Percentiles rank a stretch among this genome's conserved stretches.
Conservation (phyloP, 2,888 invertebrate genomes). For the Myopa tessellatipennis region DNA sequence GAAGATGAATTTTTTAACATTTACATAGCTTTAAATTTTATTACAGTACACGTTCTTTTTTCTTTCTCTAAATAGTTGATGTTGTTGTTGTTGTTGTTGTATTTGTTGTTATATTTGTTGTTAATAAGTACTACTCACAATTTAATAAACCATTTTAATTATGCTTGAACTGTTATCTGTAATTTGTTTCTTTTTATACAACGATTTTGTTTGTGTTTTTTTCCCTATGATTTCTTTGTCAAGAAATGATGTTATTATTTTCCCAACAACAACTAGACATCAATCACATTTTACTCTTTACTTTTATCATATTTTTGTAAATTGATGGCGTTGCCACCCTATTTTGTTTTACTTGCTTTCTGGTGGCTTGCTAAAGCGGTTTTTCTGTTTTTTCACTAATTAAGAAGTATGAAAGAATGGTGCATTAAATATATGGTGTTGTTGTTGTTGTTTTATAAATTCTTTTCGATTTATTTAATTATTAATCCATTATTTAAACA, state of each 20-base stretch:
- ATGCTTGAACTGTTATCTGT: too few relatives aligned
- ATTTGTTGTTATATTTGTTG: too few relatives aligned
- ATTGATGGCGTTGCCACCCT: not conserved
- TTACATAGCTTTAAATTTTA: too few relatives aligned
- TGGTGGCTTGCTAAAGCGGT: not conserved
- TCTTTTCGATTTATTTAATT: conserved; percentile 5
- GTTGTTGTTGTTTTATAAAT: not conserved
- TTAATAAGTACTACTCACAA: too few relatives aligned
- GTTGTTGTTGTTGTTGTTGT: too few relatives aligned
- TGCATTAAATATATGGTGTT: not conserved
- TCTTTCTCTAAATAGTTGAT: too few relatives aligned
- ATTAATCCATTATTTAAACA: conserved; percentile 17
- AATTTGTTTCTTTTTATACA: too few relatives aligned
- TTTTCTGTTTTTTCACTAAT: not conserved
- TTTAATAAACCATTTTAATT: too few relatives aligned
- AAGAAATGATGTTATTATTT: not conserved
- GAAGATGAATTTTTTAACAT: too few relatives aligned
- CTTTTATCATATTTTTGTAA: not conserved
- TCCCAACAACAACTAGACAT: not conserved
- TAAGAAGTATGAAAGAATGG: not conserved
- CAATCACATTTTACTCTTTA: not conserved
- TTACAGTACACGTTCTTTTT: too few relatives aligned
- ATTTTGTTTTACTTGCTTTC: not conserved
- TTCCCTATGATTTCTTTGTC: too few relatives aligned
- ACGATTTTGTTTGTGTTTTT: too few relatives aligned